Percentiles rank a stretch among this genome's conserved stretches.
Conservation (phyloP, 2,113 vertebrate species). For the Scortum barcoo region DNA sequence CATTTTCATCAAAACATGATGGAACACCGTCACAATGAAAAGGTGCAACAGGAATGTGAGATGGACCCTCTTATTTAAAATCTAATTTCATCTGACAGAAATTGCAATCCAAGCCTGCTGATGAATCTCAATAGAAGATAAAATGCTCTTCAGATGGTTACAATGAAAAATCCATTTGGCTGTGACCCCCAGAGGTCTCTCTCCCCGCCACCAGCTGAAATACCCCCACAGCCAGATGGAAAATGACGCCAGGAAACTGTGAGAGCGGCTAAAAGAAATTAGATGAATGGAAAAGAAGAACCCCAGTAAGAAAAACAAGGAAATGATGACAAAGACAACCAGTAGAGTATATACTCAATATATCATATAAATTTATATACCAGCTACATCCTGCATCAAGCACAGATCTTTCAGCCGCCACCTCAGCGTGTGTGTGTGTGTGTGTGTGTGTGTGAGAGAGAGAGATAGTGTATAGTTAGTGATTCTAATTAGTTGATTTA, state of each 20-base stretch:
- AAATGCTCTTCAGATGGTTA: constrained; percentile 16
- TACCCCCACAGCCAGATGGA: not conserved
- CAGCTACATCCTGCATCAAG: not conserved
- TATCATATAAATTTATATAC: not conserved
- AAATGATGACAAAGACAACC: not conserved
- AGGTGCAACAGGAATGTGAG: not conserved
- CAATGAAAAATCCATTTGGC: constrained; percentile 29
- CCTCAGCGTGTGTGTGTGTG: constrained; percentile 5
- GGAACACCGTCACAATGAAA: not conserved
- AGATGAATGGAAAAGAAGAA: not conserved
- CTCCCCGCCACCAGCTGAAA: not conserved
- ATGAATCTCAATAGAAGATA: constrained; percentile 24
- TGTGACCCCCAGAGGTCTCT: constrained; percentile 20
- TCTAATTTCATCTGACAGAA: constrained; percentile 20
- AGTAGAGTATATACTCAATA: not conserved
- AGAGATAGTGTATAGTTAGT: constrained; percentile 35
- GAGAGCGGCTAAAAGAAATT: not conserved
- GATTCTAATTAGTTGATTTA: constrained; percentile 72
- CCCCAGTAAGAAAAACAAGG: not conserved
- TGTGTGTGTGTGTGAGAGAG: constrained; percentile 13
- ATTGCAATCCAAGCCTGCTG: constrained; percentile 4
- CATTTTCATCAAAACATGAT: not conserved
- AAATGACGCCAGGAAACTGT: not conserved
- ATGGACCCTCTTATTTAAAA: not conserved
- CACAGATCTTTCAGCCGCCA: not conserved